phyloP scores from a whole-genome alignment of 2,888 invertebrate species.

The Drosophila acutilabella region DNA sequence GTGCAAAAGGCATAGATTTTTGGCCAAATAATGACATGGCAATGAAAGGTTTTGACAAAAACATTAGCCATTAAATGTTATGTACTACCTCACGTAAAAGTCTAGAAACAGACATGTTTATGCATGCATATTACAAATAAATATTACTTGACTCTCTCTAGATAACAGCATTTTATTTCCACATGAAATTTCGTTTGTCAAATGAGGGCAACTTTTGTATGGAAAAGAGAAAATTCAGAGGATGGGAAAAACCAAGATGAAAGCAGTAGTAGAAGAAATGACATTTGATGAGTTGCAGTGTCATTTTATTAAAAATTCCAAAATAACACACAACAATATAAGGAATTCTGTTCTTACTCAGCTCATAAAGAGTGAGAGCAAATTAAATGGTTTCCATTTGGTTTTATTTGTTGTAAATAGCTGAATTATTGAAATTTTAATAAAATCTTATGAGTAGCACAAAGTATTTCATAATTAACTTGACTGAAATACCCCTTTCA shows the following conservation, averaged over 20 bases:
- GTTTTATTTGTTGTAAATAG: too few relatives aligned
- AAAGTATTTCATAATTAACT: too few relatives aligned
- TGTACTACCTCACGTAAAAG: background rate
- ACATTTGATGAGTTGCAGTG: background rate
- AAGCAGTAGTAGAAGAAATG: background rate
- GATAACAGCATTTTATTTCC: too few relatives aligned
- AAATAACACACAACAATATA: too few relatives aligned
- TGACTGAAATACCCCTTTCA: too few relatives aligned
- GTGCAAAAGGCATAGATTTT: constrained; percentile 9
- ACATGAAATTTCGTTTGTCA: background rate
- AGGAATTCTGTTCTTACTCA: too few relatives aligned
- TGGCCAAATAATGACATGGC: constrained; percentile 37
- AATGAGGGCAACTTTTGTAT: background rate
- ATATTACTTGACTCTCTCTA: too few relatives aligned
- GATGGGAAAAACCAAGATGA: background rate
- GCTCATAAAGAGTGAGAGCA: too few relatives aligned
- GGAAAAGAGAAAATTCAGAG: background rate
- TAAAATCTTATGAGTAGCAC: too few relatives aligned
- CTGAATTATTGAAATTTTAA: too few relatives aligned
- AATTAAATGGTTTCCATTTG: too few relatives aligned
- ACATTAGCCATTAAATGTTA: constrained; percentile 59
- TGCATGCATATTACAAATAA: too few relatives aligned
- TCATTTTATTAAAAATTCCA: background rate
- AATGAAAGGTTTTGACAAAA: constrained; percentile 34
- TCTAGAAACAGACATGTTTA: background rate